Evolutionary conservation across 2,888 invertebrate species (phyloP), one percentile per base, ranked within the genome.

Genomic region (Caenorhabditis japonica): DNA sequence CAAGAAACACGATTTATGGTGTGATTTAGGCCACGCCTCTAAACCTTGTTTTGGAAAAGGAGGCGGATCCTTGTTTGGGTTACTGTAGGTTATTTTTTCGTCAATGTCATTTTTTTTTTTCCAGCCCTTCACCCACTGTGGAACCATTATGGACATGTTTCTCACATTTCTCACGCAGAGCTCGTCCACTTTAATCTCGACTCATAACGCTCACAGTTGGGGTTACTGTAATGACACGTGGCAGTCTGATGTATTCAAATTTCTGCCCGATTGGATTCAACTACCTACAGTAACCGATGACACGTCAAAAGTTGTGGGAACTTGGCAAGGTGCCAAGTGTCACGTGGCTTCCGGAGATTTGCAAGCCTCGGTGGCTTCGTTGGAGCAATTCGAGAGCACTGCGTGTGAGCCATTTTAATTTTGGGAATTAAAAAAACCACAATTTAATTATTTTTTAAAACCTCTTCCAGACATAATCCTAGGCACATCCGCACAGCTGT

Each of bases 401-500:
- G 77, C 77, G 8, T 78, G 75, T 73, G 38, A 61, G 77, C 56
- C 10, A 2, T 3, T 3, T 8, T 23, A 8, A 21, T 46, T 46
- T 46, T 39, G 27, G 39, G 27, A 25, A 34, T 51, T 43, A n/a
- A n/a, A n/a, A n/a, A n/a, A n/a, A n/a, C n/a, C n/a, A n/a, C n/a
- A n/a, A n/a, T n/a, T n/a, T n/a, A n/a, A n/a, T n/a, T n/a, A n/a
- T n/a, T n/a, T n/a, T n/a, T n/a, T n/a, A n/a, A n/a, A n/a, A n/a
- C n/a, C n/a, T n/a, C n/a, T 61, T 72, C 17, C 56, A 78, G 77
- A 75, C 41, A 7, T 78, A 12, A 70, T 78, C 21, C 39, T 78
- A 21, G 77, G 77, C 15, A 78, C 77, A 7, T 78, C 77, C 0
- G 75, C 77, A 17, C 77, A 78, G 62, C 19, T 78, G n/a, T 75